These are phyloP conservation scores for Microchirus variegatus DNA, from an alignment of 2,797 vertebrate species.

Conservation along the genomic window DNA sequence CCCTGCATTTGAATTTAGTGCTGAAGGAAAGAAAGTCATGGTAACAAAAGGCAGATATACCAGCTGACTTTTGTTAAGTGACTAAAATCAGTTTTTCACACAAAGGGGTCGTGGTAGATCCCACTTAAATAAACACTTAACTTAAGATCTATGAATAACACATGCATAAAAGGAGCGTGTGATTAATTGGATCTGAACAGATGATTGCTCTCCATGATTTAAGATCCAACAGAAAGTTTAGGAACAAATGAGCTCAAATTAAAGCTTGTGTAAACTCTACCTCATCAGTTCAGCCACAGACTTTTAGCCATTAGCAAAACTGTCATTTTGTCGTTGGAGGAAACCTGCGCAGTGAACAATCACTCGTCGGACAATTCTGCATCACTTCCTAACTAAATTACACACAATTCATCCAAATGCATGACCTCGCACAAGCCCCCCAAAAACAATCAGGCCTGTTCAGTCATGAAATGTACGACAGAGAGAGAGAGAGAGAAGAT, in stretches of 20 bases:
- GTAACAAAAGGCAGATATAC: too few relatives aligned
- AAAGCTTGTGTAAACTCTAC: conserved; percentile 5
- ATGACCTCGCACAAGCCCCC: conserved; percentile 41
- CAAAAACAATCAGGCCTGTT: conserved; percentile 64
- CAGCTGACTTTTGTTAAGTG: too few relatives aligned
- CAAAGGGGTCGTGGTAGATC: too few relatives aligned
- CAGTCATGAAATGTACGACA: conserved; percentile 58
- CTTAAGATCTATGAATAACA: too few relatives aligned
- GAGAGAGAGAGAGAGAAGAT: conserved; percentile 59
- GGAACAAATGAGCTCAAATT: conserved; percentile 9
- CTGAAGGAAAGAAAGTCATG: too few relatives aligned
- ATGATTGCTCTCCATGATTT: too few relatives aligned
- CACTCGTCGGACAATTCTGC: conserved; percentile 46
- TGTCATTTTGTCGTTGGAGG: conserved; percentile 6
- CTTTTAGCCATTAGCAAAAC: conserved; percentile 21
- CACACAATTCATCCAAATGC: conserved; percentile 64
- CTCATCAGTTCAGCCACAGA: conserved; percentile 4
- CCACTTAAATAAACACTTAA: too few relatives aligned
- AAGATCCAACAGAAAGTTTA: too few relatives aligned
- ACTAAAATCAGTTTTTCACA: too few relatives aligned
- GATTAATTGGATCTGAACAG: too few relatives aligned
- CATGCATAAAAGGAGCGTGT: too few relatives aligned
- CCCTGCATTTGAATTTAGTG: too few relatives aligned
- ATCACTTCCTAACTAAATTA: conserved; percentile 38
- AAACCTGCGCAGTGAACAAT: conserved; percentile 26